Evolutionary conservation across 2,888 invertebrate genomes (phyloP), one percentile per base, ranked within the genome.

Genomic region (Parnassius smintheus): DNA sequence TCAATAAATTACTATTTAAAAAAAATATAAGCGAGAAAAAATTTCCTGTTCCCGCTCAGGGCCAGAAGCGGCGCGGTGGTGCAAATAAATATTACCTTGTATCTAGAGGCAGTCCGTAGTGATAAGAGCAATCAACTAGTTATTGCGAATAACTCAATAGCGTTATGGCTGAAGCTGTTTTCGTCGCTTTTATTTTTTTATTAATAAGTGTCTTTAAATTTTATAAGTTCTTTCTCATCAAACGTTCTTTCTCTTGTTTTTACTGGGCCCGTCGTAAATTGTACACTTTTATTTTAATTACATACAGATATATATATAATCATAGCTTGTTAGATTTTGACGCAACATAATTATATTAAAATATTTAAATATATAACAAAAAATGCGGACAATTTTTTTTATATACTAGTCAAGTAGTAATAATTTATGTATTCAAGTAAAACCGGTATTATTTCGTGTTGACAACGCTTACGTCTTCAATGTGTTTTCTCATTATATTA

Each of bases 351-450:
- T 55, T 13, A 61, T 56, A 59, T 50, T 25, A 22, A 55, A 42
- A 46, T 9, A 46, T n/a, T n/a, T 46, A 51, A 59, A 46, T 41
- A 56, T 52, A 51, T 35, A 59, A 56, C 35, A 59, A 55, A 35
- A 46, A 48, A 56, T 51, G 55, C 44, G 41, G 50, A 46, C n/a
- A 55, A 45, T 55, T 63, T 51, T 56, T 60, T 49, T 41, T 60
- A 48, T 22, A 54, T 48, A 55, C 22, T 48, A 55, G 25, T 25
- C 2, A 7, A 25, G 18, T 18, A 48, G 53, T 48, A 48, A 55
- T 59, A 48, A 59, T 63, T 63, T 59, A 59, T 51, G 46, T 46
- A 56, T 59, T 59, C 59, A 56, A 59, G 59, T 56, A 51, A 63
- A 63, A 63, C 63, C 56, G 59, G 59, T 63, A 56, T 63, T 63